Percentiles rank a stretch among this genome's conserved stretches.
Conservation (phyloP, 2,113 vertebrate genomes). For the Phalacrocorax brasilianus region DNA sequence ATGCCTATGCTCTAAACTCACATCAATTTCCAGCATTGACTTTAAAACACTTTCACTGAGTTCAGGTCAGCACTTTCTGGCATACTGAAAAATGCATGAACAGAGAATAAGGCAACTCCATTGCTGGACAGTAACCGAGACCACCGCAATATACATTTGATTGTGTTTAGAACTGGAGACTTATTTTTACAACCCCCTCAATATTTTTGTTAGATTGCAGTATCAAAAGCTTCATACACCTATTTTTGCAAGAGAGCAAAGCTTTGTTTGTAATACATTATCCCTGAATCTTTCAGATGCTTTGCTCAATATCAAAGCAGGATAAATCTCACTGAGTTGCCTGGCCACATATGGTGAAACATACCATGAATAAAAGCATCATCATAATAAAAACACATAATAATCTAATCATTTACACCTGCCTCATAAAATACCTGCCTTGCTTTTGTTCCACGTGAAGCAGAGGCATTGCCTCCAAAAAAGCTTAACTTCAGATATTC, state of each 20-base stretch:
- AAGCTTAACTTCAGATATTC: background rate
- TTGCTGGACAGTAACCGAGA: background rate
- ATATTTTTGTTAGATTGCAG: background rate
- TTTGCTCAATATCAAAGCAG: background rate
- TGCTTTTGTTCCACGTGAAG: background rate
- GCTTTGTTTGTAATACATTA: background rate
- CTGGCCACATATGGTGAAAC: background rate
- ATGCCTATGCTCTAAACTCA: background rate
- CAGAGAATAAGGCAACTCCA: background rate
- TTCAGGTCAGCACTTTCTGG: background rate
- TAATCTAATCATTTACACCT: background rate
- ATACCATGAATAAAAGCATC: background rate
- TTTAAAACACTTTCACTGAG: background rate
- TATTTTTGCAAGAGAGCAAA: background rate
- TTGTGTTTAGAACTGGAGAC: background rate
- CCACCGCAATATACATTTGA: fast-evolving
- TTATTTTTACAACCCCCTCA: background rate
- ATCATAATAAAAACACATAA: background rate
- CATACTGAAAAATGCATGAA: background rate
- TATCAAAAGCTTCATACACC: background rate
- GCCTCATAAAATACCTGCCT: background rate
- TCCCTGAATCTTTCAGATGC: background rate
- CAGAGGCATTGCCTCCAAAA: background rate
- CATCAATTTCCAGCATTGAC: background rate
- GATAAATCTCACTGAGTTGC: background rate